Base-by-base conservation (phyloP, 1,140 invertebrate species). In the Archivesica marissinica region DNA sequence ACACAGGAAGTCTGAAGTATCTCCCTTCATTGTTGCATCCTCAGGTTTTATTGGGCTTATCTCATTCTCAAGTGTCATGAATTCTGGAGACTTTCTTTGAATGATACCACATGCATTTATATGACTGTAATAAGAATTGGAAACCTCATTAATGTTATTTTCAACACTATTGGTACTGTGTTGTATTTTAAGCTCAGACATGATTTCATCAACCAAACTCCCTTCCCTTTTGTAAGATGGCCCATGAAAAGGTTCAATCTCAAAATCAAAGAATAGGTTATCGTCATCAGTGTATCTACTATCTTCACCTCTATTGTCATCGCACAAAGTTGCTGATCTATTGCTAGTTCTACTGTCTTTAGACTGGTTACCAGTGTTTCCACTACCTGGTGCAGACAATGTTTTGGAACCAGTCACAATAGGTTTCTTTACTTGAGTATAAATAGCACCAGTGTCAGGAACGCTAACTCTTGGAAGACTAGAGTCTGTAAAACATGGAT, bases 161-260 rank as follows among this genome's bases (percentile, higher is more conserved):
- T 28, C 33, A 76, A 17, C 25, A 52, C 30, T 30, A 50, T 25
- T 33, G 15, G n/a, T 66, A 35, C 23, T 38, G 0, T 54, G 47
- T 23, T 81, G 59, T 23, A 25, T 74, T 7, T 75, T 41, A 17
- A 85, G 35, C 28, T 85, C 74, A 11, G 47, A 70, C 82, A 85
- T 77, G 44, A 85, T 70, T 70, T 85, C 74, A 77, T 85, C 82
- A 13, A 78, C 74, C 23, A 85, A 64, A 52, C 82, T 85, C 20
- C 76, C 50, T 17, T 41, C 72, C 33, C 72, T 47, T 39, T 68
- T 28, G 39, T 39, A 54, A 25, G 23, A 28, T 70, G 44, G 33
- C 0, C 33, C 30, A n/a, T 41, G 28, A 64, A 56, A 54, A 6
- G 54, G 11, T 2, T 15, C 28, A 64, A 54, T 56, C 9, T 79